Base-by-base conservation (phyloP, 1,140 invertebrate genomes). In the Agraylea sexmaculata region DNA sequence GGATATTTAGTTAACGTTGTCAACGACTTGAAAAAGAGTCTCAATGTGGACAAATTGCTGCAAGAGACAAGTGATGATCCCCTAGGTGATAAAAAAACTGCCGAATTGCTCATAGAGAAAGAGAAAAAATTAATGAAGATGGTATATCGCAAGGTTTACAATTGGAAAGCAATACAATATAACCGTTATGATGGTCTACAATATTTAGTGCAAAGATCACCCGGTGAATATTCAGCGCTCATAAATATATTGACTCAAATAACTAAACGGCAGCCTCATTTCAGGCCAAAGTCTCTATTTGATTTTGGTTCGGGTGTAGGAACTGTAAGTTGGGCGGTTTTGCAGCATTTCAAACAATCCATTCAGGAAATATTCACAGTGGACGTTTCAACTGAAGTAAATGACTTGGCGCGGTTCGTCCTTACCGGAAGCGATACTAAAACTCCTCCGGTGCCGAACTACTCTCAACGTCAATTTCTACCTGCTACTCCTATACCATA, bases 291-390 rank as follows among this genome's bases (percentile, higher is more conserved):
- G 42, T 78, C 77, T 39, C 69, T 89, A 38, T 83, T 90, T 56
- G 89, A 94, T 63, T 92, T 90, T 66, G 90, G 90, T 4, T 91
- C 88, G 31, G 90, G 89, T 11, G 59, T 88, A 30, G 89, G 88
- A 2, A 83, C 84, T 19, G 79, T 75, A 0, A 75, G 77, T 23
- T 93, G 89, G 87, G 86, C 82, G 16, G 74, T 79, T 3, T 76
- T 77, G 46, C 55, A 66, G 7, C 65, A 72, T 16, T 93, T 87
- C 87, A 55, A 64, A 4, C 62, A 74, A 11, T 62, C 71, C 25
- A 66, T 92, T 11, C 74, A 72, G 51, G 87, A 94, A 68, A 83
- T 83, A 56, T 80, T 81, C 44, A 82, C 78, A 56, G 78, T 93
- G 1, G 90, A 95, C 56, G 58, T 71, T 20, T 89, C 85, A 1